Base-by-base conservation (phyloP, 2,888 invertebrate species). In the Acanthosepion pharaonis region DNA sequence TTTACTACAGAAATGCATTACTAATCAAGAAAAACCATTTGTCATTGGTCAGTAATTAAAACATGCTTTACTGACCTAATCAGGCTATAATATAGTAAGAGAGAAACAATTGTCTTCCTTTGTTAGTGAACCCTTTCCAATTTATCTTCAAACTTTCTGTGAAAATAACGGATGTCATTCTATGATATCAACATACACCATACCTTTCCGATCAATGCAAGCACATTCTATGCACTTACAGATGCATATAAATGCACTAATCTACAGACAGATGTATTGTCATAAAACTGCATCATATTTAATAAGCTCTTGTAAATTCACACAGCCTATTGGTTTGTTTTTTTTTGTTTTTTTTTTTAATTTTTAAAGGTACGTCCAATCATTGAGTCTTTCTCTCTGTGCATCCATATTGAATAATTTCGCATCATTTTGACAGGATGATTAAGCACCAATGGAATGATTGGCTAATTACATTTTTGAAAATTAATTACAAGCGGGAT, bases 381-480 rank as follows among this genome's bases (percentile, higher is more conserved):
- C 23, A 78, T 15, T 8, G 8, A 78, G n/a, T 78, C 78, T 78
- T n/a, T 78, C 8, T 78, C 20, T 78, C n/a, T 78, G n/a, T 15
- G 78, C n/a, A n/a, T 78, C 78, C 78, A 78, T 78, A 78, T 78
- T 78, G 33, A 33, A 78, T 33, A 78, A 78, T n/a, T 78, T 33
- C 78, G 18, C 78, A 78, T 78, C 78, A 78, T 78, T 78, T 78
- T 78, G 78, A 78, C 78, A 78, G 78, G n/a, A 78, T 78, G 78
- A 78, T 78, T 78, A 78, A 78, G 78, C 78, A 78, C 78, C 78
- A 78, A 11, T 78, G 78, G 78, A 78, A 78, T 33, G 78, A 78
- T 78, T 78, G 78, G 78, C 78, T 78, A 78, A 78, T 78, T 78
- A 33, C 78, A 78, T 78, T 78, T 78, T 78, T 78, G 78, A 78